Evolutionary conservation across 2,888 invertebrate genomes (phyloP), one percentile per base, ranked within the genome.

Genomic region (Geotrupes spiniger): DNA sequence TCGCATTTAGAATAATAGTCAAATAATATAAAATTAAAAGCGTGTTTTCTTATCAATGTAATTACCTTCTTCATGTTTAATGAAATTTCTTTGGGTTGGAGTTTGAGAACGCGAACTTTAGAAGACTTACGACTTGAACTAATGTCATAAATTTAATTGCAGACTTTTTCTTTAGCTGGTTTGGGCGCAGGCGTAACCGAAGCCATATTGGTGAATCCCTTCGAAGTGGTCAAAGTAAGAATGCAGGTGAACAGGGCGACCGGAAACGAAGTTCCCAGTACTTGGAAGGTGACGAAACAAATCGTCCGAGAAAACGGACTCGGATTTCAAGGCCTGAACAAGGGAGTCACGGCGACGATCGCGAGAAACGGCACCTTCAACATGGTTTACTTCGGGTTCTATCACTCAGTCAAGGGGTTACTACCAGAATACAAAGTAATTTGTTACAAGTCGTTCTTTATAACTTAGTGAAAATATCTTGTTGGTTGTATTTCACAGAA

Each of bases 221-320:
- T 95, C 70, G 95, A 96, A 79, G 92, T 94, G 25, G 91, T 97
- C 0, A 97, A 96, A 79, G 93, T 96, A n/a, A 84, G 84, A 1
- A 73, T 91, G 52, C 91, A 91, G 68, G 83, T 90, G 0, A 86
- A 91, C 65, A 82, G 82, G 46, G 76, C 83, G 0, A 74, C 77
- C 39, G 78, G 81, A 17, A 76, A 78, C 42, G 79, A 85, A 62
- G 70, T 80, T 8, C 88, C 88, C 1, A 87, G 87, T 53, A 91
- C 93, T 0, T 87, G 87, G 78, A 69, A 79, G 2, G 88, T 92
- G 2, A 92, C 94, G 0, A 82, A 82, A 54, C 79, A 87, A 59
- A 95, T 96, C 46, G 76, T 92, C 0, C 74, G 78, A 46, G 80
- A 82, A 40, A 75, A 84, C 62, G 96, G 96, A 0, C 76, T 92